Conservation (phyloP, 2,113 vertebrate species). For the Gallinago jamesoni region DNA sequence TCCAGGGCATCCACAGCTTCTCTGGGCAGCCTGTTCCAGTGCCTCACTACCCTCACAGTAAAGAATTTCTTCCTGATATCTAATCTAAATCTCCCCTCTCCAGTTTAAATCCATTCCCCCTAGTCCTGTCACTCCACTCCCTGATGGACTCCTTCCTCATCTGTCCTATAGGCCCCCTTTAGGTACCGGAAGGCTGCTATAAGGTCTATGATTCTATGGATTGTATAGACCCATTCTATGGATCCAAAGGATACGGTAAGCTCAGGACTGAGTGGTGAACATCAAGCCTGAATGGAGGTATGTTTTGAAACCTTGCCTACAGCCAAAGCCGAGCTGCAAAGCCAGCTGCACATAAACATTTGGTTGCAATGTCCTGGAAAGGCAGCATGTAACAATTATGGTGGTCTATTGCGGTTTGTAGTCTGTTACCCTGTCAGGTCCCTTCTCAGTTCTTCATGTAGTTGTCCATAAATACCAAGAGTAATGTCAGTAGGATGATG, state of each 20-base stretch:
- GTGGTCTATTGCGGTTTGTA: background rate
- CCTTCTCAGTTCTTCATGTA: background rate
- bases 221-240: too few relatives aligned
- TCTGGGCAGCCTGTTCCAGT: too few relatives aligned
- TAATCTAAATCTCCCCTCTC: too few relatives aligned
- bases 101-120: too few relatives aligned
- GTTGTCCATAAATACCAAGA: background rate
- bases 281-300: background rate
- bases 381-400: rapidly evolving
- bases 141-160: too few relatives aligned
- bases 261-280: background rate
- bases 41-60: too few relatives aligned
- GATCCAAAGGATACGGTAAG: background rate
- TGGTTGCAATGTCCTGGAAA: background rate
- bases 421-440: rapidly evolving
- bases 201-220: too few relatives aligned
- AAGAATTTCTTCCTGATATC: too few relatives aligned
- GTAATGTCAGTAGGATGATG: background rate
- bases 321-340: background rate
- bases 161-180: too few relatives aligned
- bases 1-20: too few relatives aligned
- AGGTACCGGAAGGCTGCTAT: too few relatives aligned
- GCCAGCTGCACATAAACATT: background rate
- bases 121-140: too few relatives aligned
- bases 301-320: background rate